phyloP scores from a whole-genome alignment of 1,140 invertebrate species.

The Leptinotarsa defecta region DNA sequence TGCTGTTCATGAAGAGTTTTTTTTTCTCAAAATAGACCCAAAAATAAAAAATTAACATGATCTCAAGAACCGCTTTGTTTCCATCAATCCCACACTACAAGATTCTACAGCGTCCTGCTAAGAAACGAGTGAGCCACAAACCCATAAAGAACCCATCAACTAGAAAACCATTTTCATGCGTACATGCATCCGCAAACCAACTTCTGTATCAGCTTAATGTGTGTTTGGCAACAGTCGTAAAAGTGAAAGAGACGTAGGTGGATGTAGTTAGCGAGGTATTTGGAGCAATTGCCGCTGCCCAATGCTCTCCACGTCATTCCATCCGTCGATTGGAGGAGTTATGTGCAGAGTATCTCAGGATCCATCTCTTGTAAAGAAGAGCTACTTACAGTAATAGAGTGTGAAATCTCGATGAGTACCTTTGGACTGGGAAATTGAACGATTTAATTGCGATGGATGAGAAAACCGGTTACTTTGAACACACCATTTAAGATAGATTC shows the following conservation, averaged over 20 bases:
- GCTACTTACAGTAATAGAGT: too few species aligned
- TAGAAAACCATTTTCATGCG: conserved; percentile 3
- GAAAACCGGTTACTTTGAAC: too few species aligned
- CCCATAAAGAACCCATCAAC: background rate
- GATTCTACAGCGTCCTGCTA: background rate
- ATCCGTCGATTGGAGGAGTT: conserved; percentile 5
- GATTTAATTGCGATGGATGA: too few species aligned
- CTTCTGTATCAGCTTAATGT: conserved; percentile 9
- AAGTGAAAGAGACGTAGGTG: background rate
- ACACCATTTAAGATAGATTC: too few species aligned
- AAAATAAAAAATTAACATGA: too few species aligned
- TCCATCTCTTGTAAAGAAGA: too few species aligned
- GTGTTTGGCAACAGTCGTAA: conserved; percentile 18
- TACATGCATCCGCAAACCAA: background rate
- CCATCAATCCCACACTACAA: too few species aligned
- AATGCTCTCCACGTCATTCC: background rate
- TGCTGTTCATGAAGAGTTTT: too few species aligned
- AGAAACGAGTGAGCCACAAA: background rate
- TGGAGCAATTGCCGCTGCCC: conserved; percentile 12
- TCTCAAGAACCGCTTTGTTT: too few species aligned
- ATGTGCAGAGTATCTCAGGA: background rate
- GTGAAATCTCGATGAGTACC: too few species aligned
- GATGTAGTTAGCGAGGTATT: conserved; percentile 14
- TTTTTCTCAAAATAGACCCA: too few species aligned
- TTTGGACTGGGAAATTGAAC: too few species aligned